Evolutionary conservation across 2,888 invertebrate species (phyloP), one percentile per base, ranked within the genome.

Genomic region (Cremastinae sp.): DNA sequence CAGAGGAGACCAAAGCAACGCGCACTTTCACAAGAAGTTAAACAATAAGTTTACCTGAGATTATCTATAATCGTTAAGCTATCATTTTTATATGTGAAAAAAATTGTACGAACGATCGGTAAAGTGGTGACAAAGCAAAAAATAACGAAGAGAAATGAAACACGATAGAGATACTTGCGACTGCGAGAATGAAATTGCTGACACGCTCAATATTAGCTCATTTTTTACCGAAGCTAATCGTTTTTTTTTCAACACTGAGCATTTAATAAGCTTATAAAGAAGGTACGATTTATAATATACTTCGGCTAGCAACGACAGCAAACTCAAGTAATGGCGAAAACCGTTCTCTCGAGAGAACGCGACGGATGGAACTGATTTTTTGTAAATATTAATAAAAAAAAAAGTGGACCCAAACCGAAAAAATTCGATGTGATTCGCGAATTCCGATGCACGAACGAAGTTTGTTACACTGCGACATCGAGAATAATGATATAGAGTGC

Each of bases 251-350:
- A 53, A 59, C 45, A 49, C n/a, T 56, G 59, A 59, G 12, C 66
- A 47, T 61, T 28, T 54, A 36, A 53, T 38, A 61, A 68, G 56
- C 61, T 62, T 74, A 54, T 68, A 56, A 68, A 61, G 36, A 51
- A 68, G 22, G n/a, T n/a, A n/a, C n/a, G 62, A 68, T 56, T 62
- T 38, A 68, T 51, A n/a, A 69, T 64, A 72, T 72, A 65, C 58
- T 74, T 74, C 64, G 68, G 51, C 64, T 69, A 69, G 64, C 74
- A 59, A 69, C 69, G 69, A 69, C 58, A 51, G 43, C 18, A 66
- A 64, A 22, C 64, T 54, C 66, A 59, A 54, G 66, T 61, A 74
- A 47, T 49, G 16, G 43, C 20, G 34, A 49, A 62, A 53, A 20
- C 56, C 66, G n/a, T 59, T 61, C 53, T 73, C 16, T 56, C 56